Evolutionary conservation across 2,888 invertebrate species (phyloP), one percentile per base, ranked within the genome.

Genomic region (Drosophila multiciliata): DNA sequence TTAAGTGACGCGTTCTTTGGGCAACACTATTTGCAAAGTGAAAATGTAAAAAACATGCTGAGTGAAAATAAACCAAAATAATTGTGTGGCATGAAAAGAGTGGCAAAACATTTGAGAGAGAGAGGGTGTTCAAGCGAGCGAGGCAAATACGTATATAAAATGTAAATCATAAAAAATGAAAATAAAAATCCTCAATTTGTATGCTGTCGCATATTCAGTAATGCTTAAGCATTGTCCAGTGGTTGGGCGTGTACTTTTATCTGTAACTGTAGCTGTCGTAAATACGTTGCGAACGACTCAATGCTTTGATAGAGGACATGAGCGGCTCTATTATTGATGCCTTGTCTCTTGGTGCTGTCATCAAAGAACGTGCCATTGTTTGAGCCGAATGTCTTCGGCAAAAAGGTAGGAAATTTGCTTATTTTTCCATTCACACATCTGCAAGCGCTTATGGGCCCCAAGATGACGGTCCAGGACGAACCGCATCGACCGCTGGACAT

Each of bases 151-250:
- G 62, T 62, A 70, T 67, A 75, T 71, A 65, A 78, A 78, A 75
- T 79, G 78, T 78, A 79, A 79, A 78, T 79, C 75, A 75, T 75
- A 75, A 75, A 73, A 85, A 89, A 81, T 81, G 76, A 82, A 81
- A 82, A 78, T 85, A 87, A 87, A 89, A 89, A 87, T 87, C 87
- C 88, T 66, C 88, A 87, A 89, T 87, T 89, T 87, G 88, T 89
- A 87, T 87, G 78, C 90, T 88, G 88, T 87, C 90, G 90, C 87
- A 87, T 83, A 87, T 87, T 87, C 73, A 66, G 77, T 74, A 84
- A 78, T 66, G 78, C 84, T 81, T 82, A 72, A 89, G 78, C 79
- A 79, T 71, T 75, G 89, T 86, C 89, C 83, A 77, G 55, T 50
- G 40, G 38, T 52, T n/a, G 38, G 48, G 40, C 1, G 12, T 35